Conservation (phyloP, 2,797 vertebrate species). For the Crenuchus spilurus region DNA sequence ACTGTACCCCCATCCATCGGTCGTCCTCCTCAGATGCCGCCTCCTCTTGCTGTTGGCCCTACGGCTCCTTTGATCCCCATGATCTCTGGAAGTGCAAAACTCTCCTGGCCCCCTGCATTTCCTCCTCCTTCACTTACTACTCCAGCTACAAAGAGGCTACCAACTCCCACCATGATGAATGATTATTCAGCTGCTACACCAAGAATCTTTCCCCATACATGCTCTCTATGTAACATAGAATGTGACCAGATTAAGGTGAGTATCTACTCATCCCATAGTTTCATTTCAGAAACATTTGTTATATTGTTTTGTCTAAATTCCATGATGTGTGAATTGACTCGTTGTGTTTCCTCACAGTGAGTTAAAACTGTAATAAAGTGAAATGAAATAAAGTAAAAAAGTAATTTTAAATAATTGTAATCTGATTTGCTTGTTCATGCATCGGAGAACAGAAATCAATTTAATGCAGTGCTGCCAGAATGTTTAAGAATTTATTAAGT, state of each 20-base stretch:
- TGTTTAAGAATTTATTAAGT: not conserved
- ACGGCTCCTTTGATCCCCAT: constrained; percentile 21
- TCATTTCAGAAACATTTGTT: constrained; percentile 41
- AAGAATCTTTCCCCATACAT: constrained; percentile 93
- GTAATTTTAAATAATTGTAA: constrained; percentile 30
- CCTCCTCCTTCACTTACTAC: constrained; percentile 72
- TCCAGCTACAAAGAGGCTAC: constrained; percentile 76
- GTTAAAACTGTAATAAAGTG: constrained; percentile 28
- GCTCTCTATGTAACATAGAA: constrained; percentile 94
- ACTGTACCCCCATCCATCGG: constrained; percentile 3
- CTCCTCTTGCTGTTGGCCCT: constrained; percentile 29
- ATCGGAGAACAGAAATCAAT: not conserved
- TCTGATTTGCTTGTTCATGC: constrained; percentile 15
- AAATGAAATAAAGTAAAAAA: constrained; percentile 36
- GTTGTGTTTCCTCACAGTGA: constrained; percentile 30
- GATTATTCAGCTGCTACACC: constrained; percentile 91
- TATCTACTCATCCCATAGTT: constrained; percentile 69
- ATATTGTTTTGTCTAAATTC: constrained; percentile 30
- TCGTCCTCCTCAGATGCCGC: constrained; percentile 40
- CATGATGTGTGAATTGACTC: constrained; percentile 41
- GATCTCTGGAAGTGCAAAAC: constrained; percentile 39
- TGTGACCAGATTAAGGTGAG: constrained; percentile 94
- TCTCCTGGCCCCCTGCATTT: constrained; percentile 63
- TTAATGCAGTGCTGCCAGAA: not conserved
- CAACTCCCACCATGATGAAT: constrained; percentile 88